phyloP scores from a whole-genome alignment of 2,113 vertebrate genomes.

The Chaenocephalus aceratus region DNA sequence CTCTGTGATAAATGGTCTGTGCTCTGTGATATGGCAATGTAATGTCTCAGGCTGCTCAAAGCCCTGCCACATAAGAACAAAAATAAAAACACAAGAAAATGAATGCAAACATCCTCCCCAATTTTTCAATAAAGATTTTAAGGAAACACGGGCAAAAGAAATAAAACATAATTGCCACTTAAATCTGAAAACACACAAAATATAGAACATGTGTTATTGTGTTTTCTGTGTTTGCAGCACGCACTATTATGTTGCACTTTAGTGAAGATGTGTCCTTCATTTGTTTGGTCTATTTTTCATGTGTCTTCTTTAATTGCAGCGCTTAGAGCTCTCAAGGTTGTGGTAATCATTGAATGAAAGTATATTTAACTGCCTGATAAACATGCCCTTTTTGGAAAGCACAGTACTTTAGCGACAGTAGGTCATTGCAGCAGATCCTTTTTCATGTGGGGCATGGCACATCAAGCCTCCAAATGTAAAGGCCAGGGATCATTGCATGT shows the following conservation, averaged over 20 bases:
- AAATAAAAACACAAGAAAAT: neutral
- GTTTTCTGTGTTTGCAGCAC: neutral
- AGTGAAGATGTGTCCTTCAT: conserved; percentile 11
- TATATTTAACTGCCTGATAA: neutral
- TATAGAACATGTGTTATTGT: neutral
- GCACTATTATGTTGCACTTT: neutral
- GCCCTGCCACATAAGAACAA: neutral
- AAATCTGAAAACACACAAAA: neutral
- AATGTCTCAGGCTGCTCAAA: neutral
- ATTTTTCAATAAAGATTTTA: neutral
- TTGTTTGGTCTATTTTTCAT: conserved; percentile 1
- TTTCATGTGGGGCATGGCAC: neutral
- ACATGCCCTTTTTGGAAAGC: conserved; percentile 7
- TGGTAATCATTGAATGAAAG: neutral
- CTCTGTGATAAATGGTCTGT: conserved; percentile 2
- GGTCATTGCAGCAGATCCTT: neutral
- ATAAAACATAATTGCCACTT: neutral
- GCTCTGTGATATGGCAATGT: neutral
- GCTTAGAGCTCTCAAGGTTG: neutral
- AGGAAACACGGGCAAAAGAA: neutral
- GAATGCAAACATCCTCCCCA: neutral
- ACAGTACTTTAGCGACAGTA: conserved; percentile 5
- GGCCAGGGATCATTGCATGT: conserved; percentile 10
- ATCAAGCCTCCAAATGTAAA: conserved; percentile 14
- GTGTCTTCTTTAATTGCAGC: conserved; percentile 2